Evolutionary conservation across 2,113 vertebrate genomes (phyloP).

Genomic region (Numenius arquata): DNA sequence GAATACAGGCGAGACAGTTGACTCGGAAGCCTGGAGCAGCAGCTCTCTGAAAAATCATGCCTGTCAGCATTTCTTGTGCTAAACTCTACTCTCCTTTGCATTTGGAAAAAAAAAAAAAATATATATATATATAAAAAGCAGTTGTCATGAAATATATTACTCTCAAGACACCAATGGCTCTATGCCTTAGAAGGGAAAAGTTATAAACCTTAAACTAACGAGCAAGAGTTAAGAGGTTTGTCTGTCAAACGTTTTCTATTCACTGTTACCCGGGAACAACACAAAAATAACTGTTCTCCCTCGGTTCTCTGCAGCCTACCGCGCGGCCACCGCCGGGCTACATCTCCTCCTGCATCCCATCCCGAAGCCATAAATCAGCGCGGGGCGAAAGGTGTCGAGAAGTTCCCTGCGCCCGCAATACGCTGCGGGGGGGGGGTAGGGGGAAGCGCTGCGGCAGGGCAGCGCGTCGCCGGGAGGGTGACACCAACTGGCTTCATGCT

Average conservation of each 20-base stretch:
- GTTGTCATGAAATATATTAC: not conserved
- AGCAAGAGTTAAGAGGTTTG: not conserved
- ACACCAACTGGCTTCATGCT: not conserved
- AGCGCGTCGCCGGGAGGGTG: not conserved
- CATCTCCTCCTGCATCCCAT: not conserved
- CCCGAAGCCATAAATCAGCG: not conserved
- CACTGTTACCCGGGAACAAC: not conserved
- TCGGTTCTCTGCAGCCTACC: not conserved
- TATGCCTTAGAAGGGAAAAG: not conserved
- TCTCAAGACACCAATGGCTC: not conserved
- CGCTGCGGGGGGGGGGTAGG: not conserved
- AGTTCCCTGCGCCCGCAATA: not conserved
- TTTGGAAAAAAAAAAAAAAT: not conserved
- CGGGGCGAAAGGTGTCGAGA: not conserved
- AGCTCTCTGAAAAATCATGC: not conserved
- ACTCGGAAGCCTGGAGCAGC: not conserved
- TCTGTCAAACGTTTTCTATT: not conserved
- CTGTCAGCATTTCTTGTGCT: not conserved
- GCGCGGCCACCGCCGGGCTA: not conserved
- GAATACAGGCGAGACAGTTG: not conserved
- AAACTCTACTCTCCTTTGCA: not conserved
- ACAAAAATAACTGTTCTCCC: not conserved
- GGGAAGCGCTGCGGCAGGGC: not conserved
- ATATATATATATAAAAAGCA: not conserved
- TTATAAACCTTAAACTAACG: not conserved